Base-by-base conservation (phyloP, 2,113 vertebrate species). In the Ictalurus punctatus region DNA sequence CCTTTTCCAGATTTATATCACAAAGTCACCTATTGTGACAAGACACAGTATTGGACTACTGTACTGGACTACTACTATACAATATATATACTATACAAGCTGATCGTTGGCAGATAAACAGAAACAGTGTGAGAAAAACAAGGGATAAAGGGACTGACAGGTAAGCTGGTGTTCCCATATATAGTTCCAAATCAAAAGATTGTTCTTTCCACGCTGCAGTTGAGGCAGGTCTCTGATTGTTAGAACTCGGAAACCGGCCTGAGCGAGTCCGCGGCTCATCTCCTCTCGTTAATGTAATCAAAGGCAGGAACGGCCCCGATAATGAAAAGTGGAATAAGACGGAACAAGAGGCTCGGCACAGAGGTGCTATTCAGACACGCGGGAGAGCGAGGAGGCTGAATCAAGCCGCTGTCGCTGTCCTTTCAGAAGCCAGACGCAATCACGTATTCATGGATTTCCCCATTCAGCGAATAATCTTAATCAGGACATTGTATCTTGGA, bases 401-500 rank as follows among this genome's bases (percentile, higher is more conserved):
- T 84, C 89, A 88, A 88, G 79, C 54, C 52, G 30, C 56, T 34
- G 85, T 71, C 40, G 74, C 76, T n/a, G 65, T 73, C 78, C 52
- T 85, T 88, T 86, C 83, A 89, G 63, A 56, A 21, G 91, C 84
- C 52, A 76, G 88, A 86, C 71, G 58, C 86, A 90, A 92, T 92
- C 89, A 92, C 56, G 85, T 88, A 89, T 91, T 89, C 89, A 86
- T 87, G 89, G 85, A 73, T 65, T 89, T 86, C 85, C 86, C 74
- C 83, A 88, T 86, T 90, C 87, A 91, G 86, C 37, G 89, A 89
- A 92, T 91, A 87, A 92, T 89, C 87, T 89, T 91, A 91, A 92
- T 92, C 90, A 90, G 90, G 88, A 92, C 87, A 85, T 89, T 89
- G 88, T 87, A 89, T 89, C 84, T 84, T 83, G 84, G 86, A 90